Conservation (phyloP, 2,113 vertebrate species). For the Morphnarchus princeps region DNA sequence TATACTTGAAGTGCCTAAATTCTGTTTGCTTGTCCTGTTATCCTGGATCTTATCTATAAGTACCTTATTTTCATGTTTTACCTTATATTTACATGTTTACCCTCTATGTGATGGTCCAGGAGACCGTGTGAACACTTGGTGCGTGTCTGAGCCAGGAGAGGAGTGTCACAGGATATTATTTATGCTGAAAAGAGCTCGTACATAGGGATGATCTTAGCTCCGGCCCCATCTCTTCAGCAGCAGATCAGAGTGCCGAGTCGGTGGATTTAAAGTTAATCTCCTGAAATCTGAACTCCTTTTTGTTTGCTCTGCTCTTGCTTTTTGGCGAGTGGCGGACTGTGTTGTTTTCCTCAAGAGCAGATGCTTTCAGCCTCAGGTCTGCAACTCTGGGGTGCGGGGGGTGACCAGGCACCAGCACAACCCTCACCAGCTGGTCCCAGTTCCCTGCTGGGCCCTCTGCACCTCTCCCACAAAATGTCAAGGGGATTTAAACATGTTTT, state of each 20-base stretch:
- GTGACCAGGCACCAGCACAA: not conserved
- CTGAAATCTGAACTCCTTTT: not conserved
- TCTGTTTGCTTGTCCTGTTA: not conserved
- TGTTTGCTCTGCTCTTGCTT: not conserved
- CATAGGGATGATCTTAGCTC: not conserved
- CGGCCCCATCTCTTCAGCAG: not conserved
- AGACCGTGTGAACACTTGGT: accelerated
- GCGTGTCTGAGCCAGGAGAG: not conserved
- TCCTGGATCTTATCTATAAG: not conserved
- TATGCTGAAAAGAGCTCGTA: not conserved
- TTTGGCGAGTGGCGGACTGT: accelerated
- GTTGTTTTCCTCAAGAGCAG: not conserved
- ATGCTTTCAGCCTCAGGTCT: not conserved
- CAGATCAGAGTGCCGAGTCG: not conserved
- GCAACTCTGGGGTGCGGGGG: not conserved
- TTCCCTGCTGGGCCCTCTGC: not conserved
- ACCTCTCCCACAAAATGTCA: not conserved
- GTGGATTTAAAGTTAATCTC: not conserved
- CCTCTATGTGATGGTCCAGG: not conserved
- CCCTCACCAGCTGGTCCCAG: not conserved
- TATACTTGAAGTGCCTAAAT: not conserved
- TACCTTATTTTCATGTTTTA: not conserved
- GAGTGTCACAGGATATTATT: not conserved
- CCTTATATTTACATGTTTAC: not conserved
- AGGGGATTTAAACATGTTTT: not conserved